These are phyloP conservation scores for Xenus cinereus DNA, from an alignment of 2,113 vertebrate genomes.

Conservation along the genomic window DNA sequence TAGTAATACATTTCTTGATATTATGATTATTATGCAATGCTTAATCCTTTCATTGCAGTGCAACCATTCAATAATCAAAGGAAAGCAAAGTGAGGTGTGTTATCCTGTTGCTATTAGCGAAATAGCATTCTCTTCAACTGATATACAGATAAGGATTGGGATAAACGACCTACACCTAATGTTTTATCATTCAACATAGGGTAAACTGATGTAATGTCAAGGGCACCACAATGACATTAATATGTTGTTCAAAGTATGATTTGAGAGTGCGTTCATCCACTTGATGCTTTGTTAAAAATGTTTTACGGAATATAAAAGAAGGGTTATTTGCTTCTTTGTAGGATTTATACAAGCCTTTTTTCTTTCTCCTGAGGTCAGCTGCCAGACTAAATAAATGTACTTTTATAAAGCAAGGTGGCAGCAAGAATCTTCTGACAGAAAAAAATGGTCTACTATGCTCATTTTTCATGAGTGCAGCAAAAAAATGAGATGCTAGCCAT, in stretches of 20 bases:
- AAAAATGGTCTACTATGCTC: conserved; percentile 11
- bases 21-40: neutral
- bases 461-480: conserved; percentile 11
- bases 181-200: neutral
- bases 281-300: neutral
- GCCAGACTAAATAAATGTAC: conserved; percentile 56
- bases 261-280: neutral
- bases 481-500: neutral
- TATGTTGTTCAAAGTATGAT: neutral
- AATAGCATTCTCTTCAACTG: neutral
- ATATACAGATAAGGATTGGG: neutral
- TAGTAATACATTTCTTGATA: neutral
- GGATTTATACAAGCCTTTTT: neutral
- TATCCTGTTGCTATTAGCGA: neutral
- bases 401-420: conserved; percentile 69
- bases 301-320: neutral
- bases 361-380: conserved; percentile 44
- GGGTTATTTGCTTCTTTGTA: neutral
- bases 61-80: neutral
- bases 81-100: neutral
- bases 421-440: conserved; percentile 58
- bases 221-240: neutral
- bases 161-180: neutral
- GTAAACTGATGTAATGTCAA: neutral
- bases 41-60: neutral